Evolutionary conservation across 37 sponge, comb jelly and placozoan genomes (phyloP).

Genomic region (Cladorhizidae sp.): DNA sequence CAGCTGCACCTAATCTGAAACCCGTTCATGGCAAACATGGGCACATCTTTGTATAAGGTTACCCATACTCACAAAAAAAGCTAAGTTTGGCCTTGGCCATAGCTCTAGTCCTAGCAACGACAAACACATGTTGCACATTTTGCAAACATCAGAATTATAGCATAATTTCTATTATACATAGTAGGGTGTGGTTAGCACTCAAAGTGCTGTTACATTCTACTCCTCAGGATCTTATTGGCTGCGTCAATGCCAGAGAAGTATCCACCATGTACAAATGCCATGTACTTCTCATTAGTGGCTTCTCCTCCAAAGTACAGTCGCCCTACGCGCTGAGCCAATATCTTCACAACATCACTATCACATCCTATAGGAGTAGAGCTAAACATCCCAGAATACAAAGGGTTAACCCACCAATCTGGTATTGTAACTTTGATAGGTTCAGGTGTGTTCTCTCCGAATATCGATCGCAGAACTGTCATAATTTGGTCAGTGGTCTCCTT

Average conservation of each 20-base stretch:
- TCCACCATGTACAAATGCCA: constrained; percentile 70
- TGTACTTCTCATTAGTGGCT: constrained; percentile 18
- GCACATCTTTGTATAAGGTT: too few species aligned
- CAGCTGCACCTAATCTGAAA: too few species aligned
- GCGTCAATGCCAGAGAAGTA: constrained; percentile 56
- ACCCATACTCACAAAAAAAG: too few species aligned
- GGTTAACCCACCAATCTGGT: constrained; percentile 54
- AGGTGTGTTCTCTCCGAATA: constrained; percentile 28
- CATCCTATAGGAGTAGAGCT: constrained; percentile 18
- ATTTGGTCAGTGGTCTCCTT: constrained; percentile 40
- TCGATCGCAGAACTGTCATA: constrained; percentile 32
- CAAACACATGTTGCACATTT: too few species aligned
- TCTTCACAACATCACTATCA: not conserved
- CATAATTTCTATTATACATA: too few species aligned
- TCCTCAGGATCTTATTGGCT: constrained; percentile 28
- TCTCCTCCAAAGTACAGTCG: constrained; percentile 72
- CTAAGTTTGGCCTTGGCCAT: too few species aligned
- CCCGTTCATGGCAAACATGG: too few species aligned
- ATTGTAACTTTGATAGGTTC: constrained; percentile 37
- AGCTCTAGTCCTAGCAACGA: too few species aligned
- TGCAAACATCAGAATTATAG: too few species aligned
- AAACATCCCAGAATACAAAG: constrained; percentile 56
- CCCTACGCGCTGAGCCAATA: constrained; percentile 24
- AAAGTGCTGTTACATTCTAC: not conserved
- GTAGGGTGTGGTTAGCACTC: not conserved